Evolutionary conservation across 2,113 vertebrate species (phyloP).

Genomic region (Ceratotherium simum): DNA sequence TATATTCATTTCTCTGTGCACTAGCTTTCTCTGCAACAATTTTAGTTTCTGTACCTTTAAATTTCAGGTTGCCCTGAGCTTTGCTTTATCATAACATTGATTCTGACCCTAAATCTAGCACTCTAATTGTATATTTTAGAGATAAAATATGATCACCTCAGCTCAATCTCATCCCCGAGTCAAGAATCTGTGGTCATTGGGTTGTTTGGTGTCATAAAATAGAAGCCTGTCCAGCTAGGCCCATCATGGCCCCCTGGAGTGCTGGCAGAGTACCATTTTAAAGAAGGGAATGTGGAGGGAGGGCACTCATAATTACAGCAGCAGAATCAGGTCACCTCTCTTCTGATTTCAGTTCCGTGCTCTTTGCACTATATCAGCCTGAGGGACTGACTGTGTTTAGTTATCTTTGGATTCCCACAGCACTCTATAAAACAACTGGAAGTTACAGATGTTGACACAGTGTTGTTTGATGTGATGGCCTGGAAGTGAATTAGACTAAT

Average conservation of each 20-base stretch:
- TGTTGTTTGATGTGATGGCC: not conserved
- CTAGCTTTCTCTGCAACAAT: not conserved
- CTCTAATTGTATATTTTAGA: not conserved
- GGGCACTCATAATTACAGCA: rapidly evolving
- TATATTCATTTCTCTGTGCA: not conserved
- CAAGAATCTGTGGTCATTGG: not conserved
- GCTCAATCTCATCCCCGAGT: not conserved
- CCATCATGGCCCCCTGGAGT: too few species aligned
- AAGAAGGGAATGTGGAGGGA: not conserved
- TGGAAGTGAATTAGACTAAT: not conserved
- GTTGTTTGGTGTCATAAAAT: not conserved
- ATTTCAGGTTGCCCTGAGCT: not conserved
- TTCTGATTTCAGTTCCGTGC: not conserved
- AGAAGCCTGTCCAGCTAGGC: not conserved
- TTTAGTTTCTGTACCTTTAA: not conserved
- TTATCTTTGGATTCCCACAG: not conserved
- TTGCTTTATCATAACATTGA: not conserved
- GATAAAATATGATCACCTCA: not conserved
- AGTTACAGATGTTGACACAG: not conserved
- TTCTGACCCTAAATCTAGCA: not conserved
- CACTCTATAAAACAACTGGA: not conserved
- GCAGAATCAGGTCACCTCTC: not conserved
- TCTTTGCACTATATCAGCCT: not conserved
- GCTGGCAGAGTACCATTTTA: not conserved
- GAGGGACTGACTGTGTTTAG: not conserved